A percentile compares a stretch with the other conserved stretches of the same genome.
phyloP scores from a whole-genome alignment of 2,888 invertebrate species.

The Allolobophora icterica region DNA sequence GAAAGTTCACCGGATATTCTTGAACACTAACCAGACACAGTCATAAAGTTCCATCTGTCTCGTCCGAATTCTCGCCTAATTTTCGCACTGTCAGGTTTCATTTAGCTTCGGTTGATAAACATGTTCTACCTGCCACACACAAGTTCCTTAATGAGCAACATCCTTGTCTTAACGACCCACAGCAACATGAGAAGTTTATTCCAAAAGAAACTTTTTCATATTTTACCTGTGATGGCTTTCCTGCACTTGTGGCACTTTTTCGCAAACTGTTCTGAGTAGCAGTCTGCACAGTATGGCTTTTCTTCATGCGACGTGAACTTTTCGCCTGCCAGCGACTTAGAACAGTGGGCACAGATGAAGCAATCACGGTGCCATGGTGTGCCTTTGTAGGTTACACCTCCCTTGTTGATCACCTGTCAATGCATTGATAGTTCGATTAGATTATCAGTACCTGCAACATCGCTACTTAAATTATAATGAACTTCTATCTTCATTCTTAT shows the following conservation, averaged over 20 bases:
- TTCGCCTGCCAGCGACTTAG: constrained; percentile 92
- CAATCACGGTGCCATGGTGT: constrained; percentile 99
- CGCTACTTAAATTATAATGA: background rate
- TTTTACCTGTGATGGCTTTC: constrained; percentile 96
- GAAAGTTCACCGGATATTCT: too few species aligned
- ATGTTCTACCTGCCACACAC: background rate
- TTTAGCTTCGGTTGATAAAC: background rate
- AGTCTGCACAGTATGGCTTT: constrained; percentile 98
- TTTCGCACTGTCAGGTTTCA: too few species aligned
- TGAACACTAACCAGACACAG: too few species aligned
- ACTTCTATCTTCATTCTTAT: background rate
- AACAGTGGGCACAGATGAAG: constrained; percentile 97
- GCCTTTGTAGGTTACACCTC: constrained; percentile 99
- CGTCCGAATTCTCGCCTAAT: too few species aligned
- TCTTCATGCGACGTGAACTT: constrained; percentile 98
- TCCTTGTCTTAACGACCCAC: background rate
- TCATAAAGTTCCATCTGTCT: too few species aligned
- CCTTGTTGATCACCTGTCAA: constrained; percentile 79
- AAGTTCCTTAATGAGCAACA: background rate
- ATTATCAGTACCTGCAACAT: background rate
- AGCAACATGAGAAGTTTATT: background rate
- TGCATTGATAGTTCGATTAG: background rate
- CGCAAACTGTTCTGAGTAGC: constrained; percentile 97
- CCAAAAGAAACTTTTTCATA: background rate
- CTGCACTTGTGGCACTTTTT: constrained; percentile 96